Evolutionary conservation across 2,888 invertebrate genomes (phyloP).

Genomic region (Cryptocephalus primarius): DNA sequence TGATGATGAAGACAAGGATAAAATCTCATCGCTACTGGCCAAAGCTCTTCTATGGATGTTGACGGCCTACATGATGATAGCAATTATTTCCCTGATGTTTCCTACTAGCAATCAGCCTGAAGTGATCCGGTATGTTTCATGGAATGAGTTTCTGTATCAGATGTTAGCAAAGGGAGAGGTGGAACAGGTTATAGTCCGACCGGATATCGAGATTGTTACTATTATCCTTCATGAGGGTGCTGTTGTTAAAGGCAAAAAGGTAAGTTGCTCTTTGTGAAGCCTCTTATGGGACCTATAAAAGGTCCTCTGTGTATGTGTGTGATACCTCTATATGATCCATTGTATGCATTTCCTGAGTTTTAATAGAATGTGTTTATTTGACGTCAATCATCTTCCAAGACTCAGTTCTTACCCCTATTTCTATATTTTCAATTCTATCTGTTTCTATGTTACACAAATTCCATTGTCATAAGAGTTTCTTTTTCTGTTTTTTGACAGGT

Average conservation of each 20-base stretch:
- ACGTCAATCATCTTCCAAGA: too few species aligned
- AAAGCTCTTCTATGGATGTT: constrained; percentile 75
- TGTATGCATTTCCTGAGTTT: too few species aligned
- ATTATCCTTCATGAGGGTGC: constrained; percentile 79
- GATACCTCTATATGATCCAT: too few species aligned
- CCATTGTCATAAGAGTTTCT: too few species aligned
- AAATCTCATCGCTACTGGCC: constrained; percentile 58
- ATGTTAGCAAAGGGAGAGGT: constrained; percentile 94
- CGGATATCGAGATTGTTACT: constrained; percentile 75
- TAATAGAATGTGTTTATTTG: too few species aligned
- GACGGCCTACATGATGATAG: constrained; percentile 61
- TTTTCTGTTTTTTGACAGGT: constrained; percentile 35
- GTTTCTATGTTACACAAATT: too few species aligned
- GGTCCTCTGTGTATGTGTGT: too few species aligned
- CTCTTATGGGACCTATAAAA: too few species aligned
- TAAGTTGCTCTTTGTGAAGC: constrained; percentile 27
- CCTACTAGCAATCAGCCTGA: constrained; percentile 64
- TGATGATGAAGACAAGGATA: constrained; percentile 55
- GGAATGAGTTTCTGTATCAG: constrained; percentile 94
- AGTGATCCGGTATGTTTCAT: constrained; percentile 71
- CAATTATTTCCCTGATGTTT: constrained; percentile 60
- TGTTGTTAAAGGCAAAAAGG: constrained; percentile 68
- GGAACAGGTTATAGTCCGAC: constrained; percentile 72
- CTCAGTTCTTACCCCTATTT: too few species aligned
- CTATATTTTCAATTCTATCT: too few species aligned